Conservation (phyloP, 2,888 invertebrate species). For the Trichogramma evanescens region DNA sequence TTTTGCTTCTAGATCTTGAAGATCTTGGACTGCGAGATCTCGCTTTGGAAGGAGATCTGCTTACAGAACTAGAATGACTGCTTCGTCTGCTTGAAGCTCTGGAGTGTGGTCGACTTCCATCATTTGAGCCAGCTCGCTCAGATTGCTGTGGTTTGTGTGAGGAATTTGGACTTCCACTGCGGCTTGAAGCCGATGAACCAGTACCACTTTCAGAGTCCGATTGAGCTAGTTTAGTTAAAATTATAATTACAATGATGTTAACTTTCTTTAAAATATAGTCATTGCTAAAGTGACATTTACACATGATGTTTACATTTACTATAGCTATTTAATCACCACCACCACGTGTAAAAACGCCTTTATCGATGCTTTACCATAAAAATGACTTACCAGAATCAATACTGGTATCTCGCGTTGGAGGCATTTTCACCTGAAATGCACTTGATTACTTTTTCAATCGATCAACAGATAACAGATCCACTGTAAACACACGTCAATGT, state of each 20-base stretch:
- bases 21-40: conserved; percentile 32
- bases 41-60: conserved; percentile 34
- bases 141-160: conserved; percentile 43
- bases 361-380: not conserved
- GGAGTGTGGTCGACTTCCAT: conserved; percentile 31
- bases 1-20: conserved; percentile 21
- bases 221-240: conserved; percentile 1
- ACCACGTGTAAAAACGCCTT: not conserved
- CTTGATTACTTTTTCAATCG: not conserved
- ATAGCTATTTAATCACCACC: not conserved
- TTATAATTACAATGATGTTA: not conserved
- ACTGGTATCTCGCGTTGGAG: conserved; percentile 34
- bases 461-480: no score
- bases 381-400: conserved; percentile 34
- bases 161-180: conserved; percentile 44
- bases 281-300: not conserved
- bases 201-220: conserved; percentile 52
- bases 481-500: no score
- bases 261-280: not conserved
- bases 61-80: conserved; percentile 30
- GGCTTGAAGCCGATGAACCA: conserved; percentile 42
- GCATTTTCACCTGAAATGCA: conserved; percentile 25
- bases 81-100: conserved; percentile 28
- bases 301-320: not conserved
- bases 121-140: conserved; percentile 20